A percentile compares a stretch with the other conserved stretches of the same genome.
Conservation (phyloP, 2,888 invertebrate species). For the Papilio gigon region DNA sequence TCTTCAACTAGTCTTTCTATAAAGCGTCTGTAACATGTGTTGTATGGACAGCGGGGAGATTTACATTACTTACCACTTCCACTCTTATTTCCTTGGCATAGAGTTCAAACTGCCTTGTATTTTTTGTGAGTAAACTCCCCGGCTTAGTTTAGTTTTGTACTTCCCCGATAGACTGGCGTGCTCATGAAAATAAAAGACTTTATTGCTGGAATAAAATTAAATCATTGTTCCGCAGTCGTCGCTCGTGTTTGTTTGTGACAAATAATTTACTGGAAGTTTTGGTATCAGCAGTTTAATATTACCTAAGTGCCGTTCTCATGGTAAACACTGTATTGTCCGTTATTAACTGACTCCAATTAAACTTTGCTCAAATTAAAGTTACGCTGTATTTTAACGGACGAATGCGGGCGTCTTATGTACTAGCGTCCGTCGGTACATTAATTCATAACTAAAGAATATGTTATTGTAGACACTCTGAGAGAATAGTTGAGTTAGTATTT, state of each 20-base stretch:
- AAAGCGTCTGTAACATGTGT: constrained; percentile 75
- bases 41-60: constrained; percentile 66
- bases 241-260: constrained; percentile 45
- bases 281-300: constrained; percentile 57
- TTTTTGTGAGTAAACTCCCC: constrained; percentile 43
- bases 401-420: neutral
- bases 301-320: constrained; percentile 39
- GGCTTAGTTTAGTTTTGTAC: constrained; percentile 67
- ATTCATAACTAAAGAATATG: too few species aligned
- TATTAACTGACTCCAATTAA: neutral
- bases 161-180: constrained; percentile 64
- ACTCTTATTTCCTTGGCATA: constrained; percentile 45
- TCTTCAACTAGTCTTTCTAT: constrained; percentile 56
- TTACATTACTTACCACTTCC: constrained; percentile 51
- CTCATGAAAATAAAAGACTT: constrained; percentile 68
- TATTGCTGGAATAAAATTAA: constrained; percentile 53
- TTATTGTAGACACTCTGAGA: constrained; percentile 15
- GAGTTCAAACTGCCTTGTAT: constrained; percentile 46
- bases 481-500: constrained; percentile 40
- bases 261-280: constrained; percentile 35
- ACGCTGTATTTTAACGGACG: neutral
- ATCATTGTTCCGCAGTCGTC: constrained; percentile 40
- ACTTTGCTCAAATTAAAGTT: neutral
- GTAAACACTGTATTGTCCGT: constrained; percentile 45
- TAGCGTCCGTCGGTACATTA: too few species aligned